Conservation (phyloP, 1,140 invertebrate species). For the Chelonus insularis region DNA sequence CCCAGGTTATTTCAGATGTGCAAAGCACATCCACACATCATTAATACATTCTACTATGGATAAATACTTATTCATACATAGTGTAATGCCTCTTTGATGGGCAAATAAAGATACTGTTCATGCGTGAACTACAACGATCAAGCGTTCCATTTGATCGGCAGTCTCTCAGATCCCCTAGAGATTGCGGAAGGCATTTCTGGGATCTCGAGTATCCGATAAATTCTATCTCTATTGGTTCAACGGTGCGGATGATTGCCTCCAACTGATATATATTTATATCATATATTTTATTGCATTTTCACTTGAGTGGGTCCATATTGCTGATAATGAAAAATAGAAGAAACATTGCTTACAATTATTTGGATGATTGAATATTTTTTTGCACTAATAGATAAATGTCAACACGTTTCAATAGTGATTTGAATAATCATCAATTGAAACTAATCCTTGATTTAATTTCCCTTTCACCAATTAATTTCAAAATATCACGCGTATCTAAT, state of each 20-base stretch:
- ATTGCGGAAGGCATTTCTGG: slow-evolving; percentile 10
- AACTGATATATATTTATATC: slow-evolving; percentile 1
- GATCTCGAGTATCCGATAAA: slow-evolving; percentile 16
- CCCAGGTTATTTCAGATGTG: too few relatives aligned
- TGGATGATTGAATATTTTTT: too few relatives aligned
- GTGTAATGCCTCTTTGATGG: background rate
- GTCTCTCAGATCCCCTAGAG: slow-evolving; percentile 4
- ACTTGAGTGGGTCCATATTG: background rate
- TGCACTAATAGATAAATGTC: background rate
- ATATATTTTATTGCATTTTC: background rate
- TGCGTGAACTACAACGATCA: background rate
- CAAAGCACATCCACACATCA: background rate
- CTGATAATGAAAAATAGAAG: too few relatives aligned
- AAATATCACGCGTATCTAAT: slow-evolving; percentile 18
- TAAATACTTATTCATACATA: background rate
- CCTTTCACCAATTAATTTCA: slow-evolving; percentile 15
- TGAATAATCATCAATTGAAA: slow-evolving; percentile 6
- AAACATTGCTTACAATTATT: too few relatives aligned
- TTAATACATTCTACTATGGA: background rate
- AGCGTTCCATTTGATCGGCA: slow-evolving; percentile 1
- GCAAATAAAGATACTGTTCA: background rate
- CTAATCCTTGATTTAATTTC: background rate
- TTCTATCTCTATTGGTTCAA: slow-evolving; percentile 3
- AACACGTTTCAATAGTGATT: background rate
- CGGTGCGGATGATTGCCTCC: slow-evolving; percentile 12